A percentile compares a stretch with the other conserved stretches of the same genome.
phyloP scores from a whole-genome alignment of 2,113 vertebrate genomes.

The Hemiscyllium ocellatum region DNA sequence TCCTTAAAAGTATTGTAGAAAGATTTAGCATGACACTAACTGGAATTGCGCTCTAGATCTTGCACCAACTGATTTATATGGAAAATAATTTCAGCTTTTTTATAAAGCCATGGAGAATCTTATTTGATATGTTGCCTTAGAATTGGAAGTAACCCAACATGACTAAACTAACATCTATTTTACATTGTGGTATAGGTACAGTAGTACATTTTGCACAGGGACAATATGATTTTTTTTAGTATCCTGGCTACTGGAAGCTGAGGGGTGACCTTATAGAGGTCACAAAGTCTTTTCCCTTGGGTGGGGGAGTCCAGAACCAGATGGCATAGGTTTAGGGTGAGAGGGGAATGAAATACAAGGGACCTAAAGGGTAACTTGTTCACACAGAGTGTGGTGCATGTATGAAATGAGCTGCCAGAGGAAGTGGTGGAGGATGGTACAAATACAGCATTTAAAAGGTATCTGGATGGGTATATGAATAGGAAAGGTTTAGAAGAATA shows the following conservation, averaged over 20 bases:
- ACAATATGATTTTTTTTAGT: background rate
- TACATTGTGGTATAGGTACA: background rate
- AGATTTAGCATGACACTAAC: background rate
- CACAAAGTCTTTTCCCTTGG: too few species aligned
- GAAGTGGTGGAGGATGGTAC: too few species aligned
- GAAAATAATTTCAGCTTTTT: background rate
- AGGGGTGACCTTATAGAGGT: too few species aligned
- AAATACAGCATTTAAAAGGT: too few species aligned
- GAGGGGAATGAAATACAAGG: too few species aligned
- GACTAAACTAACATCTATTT: background rate
- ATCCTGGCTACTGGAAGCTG: background rate
- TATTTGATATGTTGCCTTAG: background rate
- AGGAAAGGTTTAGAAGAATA: too few species aligned
- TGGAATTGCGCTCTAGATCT: background rate
- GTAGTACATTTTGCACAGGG: background rate
- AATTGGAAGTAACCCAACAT: background rate
- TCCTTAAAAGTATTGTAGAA: slow-evolving; percentile 24
- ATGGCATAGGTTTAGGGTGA: too few species aligned
- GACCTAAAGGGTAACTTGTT: too few species aligned
- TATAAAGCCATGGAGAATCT: background rate
- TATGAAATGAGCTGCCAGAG: too few species aligned
- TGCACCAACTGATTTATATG: background rate
- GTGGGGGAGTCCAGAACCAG: too few species aligned
- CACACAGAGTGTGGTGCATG: too few species aligned
- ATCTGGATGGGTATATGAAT: too few species aligned